Base-by-base conservation (phyloP, 35 echinoderm and acorn worm genomes). In the Nesometra sesokonis region DNA sequence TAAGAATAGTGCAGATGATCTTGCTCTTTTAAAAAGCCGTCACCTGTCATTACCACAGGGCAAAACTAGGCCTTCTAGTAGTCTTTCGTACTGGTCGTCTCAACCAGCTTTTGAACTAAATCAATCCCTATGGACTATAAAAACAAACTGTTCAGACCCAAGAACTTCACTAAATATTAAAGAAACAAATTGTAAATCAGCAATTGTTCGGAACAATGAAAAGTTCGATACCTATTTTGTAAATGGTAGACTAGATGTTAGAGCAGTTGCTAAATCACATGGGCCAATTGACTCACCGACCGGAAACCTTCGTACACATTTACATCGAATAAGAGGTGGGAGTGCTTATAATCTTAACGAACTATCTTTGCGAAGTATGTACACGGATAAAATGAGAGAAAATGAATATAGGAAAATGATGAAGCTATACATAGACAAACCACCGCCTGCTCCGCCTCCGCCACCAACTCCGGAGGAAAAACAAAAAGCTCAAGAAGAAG, bases 181-280 rank as follows among this genome's bases (percentile, higher is more conserved):
- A 37, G 77, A 77, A 36, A 87, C 86, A 13, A 38, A 39, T 0
- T 87, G 86, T 80, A 87, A 77, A 78, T 87, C 86, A 21, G 86
- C 77, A 15, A 77, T 87, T 36, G 86, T 87, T 30, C 77, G 80
- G 43, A 78, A 87, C 29, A 80, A 87, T 34, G 86, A 87, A 80
- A 77, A 78, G 30, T 87, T 87, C 27, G 86, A 87, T 52, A 87
- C 86, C 2, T 87, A 87, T 33, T 87, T 87, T 43, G 77, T 87
- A 9, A 80, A 78, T 35, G 86, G 86, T 33, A 80, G 35, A 80
- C 36, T 87, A 27, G 47, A 87, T 30, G 80, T 39, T 5, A 80
- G 80, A 32, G 86, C 86, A n/a, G 86, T 87, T 29, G 86, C 86
- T 57, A 78, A 87, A 31, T 77, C 86, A 78, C 78, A 30, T 35